Percentiles rank a stretch among this genome's conserved stretches.
Evolutionary conservation across 2,888 invertebrate genomes (phyloP).

Genomic region (Lepidocyrtinus sp.): DNA sequence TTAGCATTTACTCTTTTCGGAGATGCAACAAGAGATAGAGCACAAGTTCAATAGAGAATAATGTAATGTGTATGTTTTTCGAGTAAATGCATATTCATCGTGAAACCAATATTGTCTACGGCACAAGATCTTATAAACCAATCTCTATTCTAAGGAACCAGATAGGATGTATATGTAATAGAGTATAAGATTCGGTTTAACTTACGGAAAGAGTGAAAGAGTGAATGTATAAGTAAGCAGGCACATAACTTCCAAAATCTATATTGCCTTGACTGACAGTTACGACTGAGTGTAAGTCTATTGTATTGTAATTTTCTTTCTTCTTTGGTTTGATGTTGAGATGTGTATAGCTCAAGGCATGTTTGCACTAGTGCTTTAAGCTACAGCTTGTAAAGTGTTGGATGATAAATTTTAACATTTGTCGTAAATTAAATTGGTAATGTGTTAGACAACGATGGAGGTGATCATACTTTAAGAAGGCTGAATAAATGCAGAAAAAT

Average conservation of each 20-base stretch:
- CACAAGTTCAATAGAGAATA: constrained; percentile 35
- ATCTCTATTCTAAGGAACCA: too few relatives aligned
- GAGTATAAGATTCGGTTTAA: too few relatives aligned
- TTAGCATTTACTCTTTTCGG: constrained; percentile 12
- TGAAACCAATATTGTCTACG: too few relatives aligned
- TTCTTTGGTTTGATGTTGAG: not conserved
- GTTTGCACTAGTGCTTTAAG: too few relatives aligned
- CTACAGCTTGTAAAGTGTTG: too few relatives aligned
- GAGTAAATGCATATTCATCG: not conserved
- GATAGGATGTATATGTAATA: too few relatives aligned
- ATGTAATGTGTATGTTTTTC: not conserved
- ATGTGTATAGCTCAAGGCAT: not conserved
- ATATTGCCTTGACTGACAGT: constrained; percentile 41
- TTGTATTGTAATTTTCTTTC: constrained; percentile 54
- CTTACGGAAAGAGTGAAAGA: not conserved
- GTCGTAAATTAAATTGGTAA: constrained; percentile 11
- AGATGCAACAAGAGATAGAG: constrained; percentile 44
- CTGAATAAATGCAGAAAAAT: too few relatives aligned
- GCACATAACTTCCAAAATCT: not conserved
- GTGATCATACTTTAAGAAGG: too few relatives aligned
- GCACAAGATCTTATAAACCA: not conserved
- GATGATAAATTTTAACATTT: too few relatives aligned
- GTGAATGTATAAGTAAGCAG: not conserved
- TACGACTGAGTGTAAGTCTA: constrained; percentile 31
- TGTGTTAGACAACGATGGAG: not conserved